phyloP scores from a whole-genome alignment of 2,797 vertebrate species.

The Thripadectes ignobilis region DNA sequence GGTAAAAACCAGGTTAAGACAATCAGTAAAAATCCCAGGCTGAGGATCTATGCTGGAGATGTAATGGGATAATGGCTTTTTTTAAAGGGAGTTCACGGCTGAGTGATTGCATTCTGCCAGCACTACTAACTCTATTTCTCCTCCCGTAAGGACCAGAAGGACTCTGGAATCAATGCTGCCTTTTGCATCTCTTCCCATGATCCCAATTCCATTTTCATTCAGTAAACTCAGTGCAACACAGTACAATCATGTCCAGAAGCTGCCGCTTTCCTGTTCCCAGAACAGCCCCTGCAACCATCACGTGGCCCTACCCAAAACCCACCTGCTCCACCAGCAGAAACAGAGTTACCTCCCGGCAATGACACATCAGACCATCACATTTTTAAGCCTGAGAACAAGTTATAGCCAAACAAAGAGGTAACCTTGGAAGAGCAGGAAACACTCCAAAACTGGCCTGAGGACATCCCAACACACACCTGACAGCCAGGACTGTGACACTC shows the following conservation, averaged over 20 bases:
- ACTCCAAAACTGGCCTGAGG: background rate
- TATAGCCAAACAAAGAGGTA: background rate
- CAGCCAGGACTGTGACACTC: background rate
- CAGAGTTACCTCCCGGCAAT: background rate
- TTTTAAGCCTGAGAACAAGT: background rate
- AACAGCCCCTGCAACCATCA: background rate
- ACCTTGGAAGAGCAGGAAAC: background rate
- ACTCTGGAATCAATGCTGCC: background rate
- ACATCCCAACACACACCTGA: accelerated
- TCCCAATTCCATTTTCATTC: background rate
- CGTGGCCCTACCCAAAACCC: background rate
- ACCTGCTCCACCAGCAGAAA: background rate
- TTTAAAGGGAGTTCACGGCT: background rate
- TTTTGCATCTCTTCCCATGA: background rate
- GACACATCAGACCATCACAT: background rate
- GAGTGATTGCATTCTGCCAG: conserved; percentile 10
- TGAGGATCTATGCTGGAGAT: conserved; percentile 21
- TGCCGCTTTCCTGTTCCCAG: background rate
- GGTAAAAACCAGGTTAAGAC: conserved; percentile 23
- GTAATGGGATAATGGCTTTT: conserved; percentile 32
- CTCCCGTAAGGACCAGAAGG: background rate
- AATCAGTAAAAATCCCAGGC: conserved; percentile 30
- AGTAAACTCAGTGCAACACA: background rate
- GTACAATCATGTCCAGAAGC: background rate
- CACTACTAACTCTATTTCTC: background rate